phyloP scores from a whole-genome alignment of 2,113 vertebrate species.

The Dunckerocampus dactyliophorus region DNA sequence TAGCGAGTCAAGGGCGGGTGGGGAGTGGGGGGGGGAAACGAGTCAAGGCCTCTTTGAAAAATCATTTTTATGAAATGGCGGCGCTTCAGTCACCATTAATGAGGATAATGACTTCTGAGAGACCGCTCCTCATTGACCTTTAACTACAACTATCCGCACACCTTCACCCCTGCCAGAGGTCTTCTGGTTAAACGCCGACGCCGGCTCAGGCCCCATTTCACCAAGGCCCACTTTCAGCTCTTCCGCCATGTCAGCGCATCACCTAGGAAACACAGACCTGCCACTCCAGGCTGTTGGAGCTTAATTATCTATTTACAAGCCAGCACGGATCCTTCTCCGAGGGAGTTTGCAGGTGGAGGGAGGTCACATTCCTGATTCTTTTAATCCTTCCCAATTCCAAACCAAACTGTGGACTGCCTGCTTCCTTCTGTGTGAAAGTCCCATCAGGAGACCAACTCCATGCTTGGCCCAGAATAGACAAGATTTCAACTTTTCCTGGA shows the following conservation, averaged over 20 bases:
- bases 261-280: slow-evolving; percentile 41
- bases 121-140: slow-evolving; percentile 57
- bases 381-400: slow-evolving; percentile 50
- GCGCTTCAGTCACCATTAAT: slow-evolving; percentile 53
- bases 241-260: slow-evolving; percentile 6
- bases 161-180: slow-evolving; percentile 38
- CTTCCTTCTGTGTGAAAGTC: slow-evolving; percentile 39
- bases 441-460: slow-evolving; percentile 50
- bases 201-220: slow-evolving; percentile 29
- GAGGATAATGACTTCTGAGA: slow-evolving; percentile 63
- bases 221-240: slow-evolving; percentile 36
- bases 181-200: slow-evolving; percentile 55
- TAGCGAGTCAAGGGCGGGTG: slow-evolving; percentile 59
- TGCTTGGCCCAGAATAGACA: slow-evolving; percentile 38
- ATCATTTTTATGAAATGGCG: slow-evolving; percentile 48
- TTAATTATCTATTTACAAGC: slow-evolving; percentile 62
- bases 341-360: slow-evolving; percentile 31
- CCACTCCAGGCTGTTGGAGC: slow-evolving; percentile 44
- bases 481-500: background rate
- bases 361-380: slow-evolving; percentile 56
- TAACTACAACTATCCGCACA: slow-evolving; percentile 34
- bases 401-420: slow-evolving; percentile 21
- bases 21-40: slow-evolving; percentile 40
- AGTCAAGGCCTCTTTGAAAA: slow-evolving; percentile 48
- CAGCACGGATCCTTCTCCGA: slow-evolving; percentile 14